Percentiles rank a stretch among this genome's conserved stretches.
These are phyloP conservation scores for Corythucha ciliata DNA, from an alignment of 2,888 invertebrate species.

Conservation along the genomic window DNA sequence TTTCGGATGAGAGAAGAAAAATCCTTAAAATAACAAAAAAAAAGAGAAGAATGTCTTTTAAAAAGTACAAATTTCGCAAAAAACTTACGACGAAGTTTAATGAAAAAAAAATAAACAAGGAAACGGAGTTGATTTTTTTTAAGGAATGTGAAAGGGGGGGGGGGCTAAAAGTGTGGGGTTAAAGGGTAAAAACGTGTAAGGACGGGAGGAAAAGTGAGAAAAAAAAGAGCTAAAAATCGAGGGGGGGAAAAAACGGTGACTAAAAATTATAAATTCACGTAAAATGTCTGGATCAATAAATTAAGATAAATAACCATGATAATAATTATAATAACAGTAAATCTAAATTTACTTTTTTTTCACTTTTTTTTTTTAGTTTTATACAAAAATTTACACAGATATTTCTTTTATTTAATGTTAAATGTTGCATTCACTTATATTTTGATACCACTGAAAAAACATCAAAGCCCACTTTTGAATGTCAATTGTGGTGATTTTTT, in stretches of 20 bases:
- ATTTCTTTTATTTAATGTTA: constrained; percentile 28
- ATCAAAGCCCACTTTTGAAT: constrained; percentile 32
- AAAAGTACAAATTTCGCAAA: too few species aligned
- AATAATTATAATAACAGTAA: neutral
- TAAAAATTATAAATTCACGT: too few species aligned
- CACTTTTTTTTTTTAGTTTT: constrained; percentile 20
- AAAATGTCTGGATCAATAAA: too few species aligned
- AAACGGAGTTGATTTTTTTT: too few species aligned
- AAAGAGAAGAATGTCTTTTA: neutral
- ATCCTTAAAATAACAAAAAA: neutral
- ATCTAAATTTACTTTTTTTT: neutral
- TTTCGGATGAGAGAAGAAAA: neutral
- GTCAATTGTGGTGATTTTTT: constrained; percentile 28
- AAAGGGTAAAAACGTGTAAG: neutral
- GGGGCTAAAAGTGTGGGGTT: too few species aligned
- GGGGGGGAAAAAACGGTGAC: neutral
- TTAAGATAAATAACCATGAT: too few species aligned
- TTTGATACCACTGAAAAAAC: constrained; percentile 33
- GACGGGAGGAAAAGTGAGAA: constrained; percentile 1
- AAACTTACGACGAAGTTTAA: too few species aligned
- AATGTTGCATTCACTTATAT: constrained; percentile 31
- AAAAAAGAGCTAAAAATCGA: neutral
- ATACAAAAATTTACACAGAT: constrained; percentile 29
- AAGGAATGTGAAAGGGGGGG: too few species aligned
- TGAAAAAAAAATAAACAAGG: too few species aligned